These are phyloP conservation scores for Emys orbicularis DNA, from an alignment of 2,797 vertebrate genomes.

Conservation along the genomic window DNA sequence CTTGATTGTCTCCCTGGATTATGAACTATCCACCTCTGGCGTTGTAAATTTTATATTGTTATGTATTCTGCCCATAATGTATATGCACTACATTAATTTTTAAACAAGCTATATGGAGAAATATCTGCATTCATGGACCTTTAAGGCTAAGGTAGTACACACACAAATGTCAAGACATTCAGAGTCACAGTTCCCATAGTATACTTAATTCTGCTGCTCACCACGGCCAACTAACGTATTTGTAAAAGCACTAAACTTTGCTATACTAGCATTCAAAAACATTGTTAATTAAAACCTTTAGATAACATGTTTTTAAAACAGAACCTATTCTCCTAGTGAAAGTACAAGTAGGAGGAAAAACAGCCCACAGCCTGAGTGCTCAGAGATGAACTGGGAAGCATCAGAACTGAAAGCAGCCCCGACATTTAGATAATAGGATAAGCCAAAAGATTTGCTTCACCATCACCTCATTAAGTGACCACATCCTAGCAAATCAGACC, in stretches of 20 bases:
- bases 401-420: neutral
- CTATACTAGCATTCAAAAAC: neutral
- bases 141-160: neutral
- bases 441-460: neutral
- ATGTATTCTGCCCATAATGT: neutral
- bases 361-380: neutral
- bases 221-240: neutral
- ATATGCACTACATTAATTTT: neutral
- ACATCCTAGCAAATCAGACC: neutral
- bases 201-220: conserved; percentile 11
- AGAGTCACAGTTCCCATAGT: neutral
- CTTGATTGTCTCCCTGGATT: neutral
- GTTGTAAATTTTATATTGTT: neutral
- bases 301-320: neutral
- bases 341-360: neutral
- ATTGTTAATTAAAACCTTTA: neutral
- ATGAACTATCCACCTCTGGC: neutral
- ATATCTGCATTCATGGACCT: neutral
- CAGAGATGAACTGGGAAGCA: neutral
- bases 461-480: neutral
- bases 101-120: neutral
- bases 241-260: neutral
- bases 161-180: neutral
- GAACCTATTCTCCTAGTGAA: neutral
- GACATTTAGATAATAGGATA: neutral